Conservation (phyloP, 2,888 invertebrate genomes). For the Schizaphis graminum region DNA sequence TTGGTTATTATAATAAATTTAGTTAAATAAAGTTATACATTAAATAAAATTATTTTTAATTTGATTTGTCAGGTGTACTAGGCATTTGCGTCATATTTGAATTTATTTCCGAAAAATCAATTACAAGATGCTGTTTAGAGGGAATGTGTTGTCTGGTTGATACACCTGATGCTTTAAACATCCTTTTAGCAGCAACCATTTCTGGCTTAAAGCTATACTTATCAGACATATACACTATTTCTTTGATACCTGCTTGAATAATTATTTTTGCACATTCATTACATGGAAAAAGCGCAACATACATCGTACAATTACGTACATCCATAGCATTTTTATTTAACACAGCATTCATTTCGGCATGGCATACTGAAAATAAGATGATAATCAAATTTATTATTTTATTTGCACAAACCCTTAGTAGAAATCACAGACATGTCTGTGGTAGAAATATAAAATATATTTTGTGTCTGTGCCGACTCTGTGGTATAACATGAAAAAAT, state of each 20-base stretch:
- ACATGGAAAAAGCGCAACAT: slow-evolving; percentile 94
- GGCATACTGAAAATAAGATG: slow-evolving; percentile 82
- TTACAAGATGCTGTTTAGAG: slow-evolving; percentile 76
- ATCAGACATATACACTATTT: slow-evolving; percentile 85
- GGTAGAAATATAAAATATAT: too few relatives aligned
- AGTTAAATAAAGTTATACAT: not conserved
- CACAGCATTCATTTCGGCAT: slow-evolving; percentile 98
- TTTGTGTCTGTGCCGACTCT: too few relatives aligned
- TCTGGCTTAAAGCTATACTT: slow-evolving; percentile 80
- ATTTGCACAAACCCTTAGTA: not conserved
- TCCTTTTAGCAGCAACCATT: slow-evolving; percentile 83
- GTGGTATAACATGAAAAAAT: not conserved
- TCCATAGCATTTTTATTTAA: slow-evolving; percentile 88
- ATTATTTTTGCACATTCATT: slow-evolving; percentile 98
- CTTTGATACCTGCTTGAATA: slow-evolving; percentile 90
- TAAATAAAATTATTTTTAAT: not conserved
- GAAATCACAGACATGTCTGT: too few relatives aligned
- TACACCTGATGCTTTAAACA: slow-evolving; percentile 86
- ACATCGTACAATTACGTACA: slow-evolving; percentile 85
- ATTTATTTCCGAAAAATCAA: slow-evolving; percentile 79
- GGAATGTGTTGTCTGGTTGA: slow-evolving; percentile 80
- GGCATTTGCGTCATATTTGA: slow-evolving; percentile 72
- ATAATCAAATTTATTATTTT: not conserved
- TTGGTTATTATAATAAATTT: not conserved
- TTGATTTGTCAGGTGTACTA: slow-evolving; percentile 70